Conservation (phyloP, 1,140 invertebrate species). For the Sycophila sp. region DNA sequence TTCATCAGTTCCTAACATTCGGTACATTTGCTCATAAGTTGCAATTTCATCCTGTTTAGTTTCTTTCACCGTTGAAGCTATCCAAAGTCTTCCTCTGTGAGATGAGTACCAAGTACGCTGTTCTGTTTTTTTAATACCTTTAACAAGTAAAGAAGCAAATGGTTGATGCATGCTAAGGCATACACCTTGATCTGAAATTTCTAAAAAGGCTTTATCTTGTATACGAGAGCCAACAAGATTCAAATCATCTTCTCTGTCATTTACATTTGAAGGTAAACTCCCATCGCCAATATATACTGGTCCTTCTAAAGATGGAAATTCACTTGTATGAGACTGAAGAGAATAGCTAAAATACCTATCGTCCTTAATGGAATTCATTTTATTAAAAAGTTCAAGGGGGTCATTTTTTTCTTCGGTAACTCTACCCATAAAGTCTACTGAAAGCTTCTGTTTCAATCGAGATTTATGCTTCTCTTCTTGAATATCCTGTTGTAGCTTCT, state of each 20-base stretch:
- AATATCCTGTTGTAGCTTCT: constrained; percentile 77
- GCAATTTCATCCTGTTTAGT: constrained; percentile 78
- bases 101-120: constrained; percentile 92
- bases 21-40: constrained; percentile 79
- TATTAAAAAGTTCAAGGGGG: constrained; percentile 39
- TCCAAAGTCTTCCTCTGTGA: constrained; percentile 93
- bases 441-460: constrained; percentile 74
- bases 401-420: constrained; percentile 63
- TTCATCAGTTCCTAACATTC: constrained; percentile 62
- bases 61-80: constrained; percentile 84
- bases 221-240: constrained; percentile 60
- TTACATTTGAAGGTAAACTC: background rate
- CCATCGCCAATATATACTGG: constrained; percentile 6
- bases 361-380: constrained; percentile 40
- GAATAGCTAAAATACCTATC: constrained; percentile 8
- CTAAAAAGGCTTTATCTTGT: constrained; percentile 85
- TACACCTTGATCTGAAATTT: constrained; percentile 88
- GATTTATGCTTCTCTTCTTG: constrained; percentile 77
- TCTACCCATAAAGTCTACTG: constrained; percentile 85
- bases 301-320: background rate
- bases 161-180: constrained; percentile 97
- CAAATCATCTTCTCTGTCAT: background rate
- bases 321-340: background rate
- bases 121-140: constrained; percentile 89
- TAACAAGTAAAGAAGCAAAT: constrained; percentile 90